phyloP scores from a whole-genome alignment of 2,888 invertebrate species.

The Zaprionus obscuricornis region DNA sequence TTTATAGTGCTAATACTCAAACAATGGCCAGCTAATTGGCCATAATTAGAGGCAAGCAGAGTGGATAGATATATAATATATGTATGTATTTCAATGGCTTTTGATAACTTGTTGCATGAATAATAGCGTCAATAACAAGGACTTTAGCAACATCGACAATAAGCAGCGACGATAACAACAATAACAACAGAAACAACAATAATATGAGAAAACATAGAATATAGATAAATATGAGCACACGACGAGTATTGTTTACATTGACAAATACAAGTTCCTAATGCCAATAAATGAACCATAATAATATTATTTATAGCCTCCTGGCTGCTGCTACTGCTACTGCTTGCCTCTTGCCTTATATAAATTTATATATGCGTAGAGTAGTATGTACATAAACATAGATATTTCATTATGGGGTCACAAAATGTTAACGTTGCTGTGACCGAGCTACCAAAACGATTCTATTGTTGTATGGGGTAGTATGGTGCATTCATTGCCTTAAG shows the following conservation, averaged over 20 bases:
- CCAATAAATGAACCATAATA: slow-evolving; percentile 68
- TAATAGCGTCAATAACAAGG: slow-evolving; percentile 56
- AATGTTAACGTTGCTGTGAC: slow-evolving; percentile 15
- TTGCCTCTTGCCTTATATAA: slow-evolving; percentile 29
- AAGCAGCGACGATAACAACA: not conserved
- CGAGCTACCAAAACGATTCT: too few relatives aligned
- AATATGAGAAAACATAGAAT: slow-evolving; percentile 18
- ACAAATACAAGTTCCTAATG: slow-evolving; percentile 62
- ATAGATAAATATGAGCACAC: slow-evolving; percentile 17
- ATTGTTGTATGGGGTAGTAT: too few relatives aligned
- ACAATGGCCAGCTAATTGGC: slow-evolving; percentile 39
- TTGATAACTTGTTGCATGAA: slow-evolving; percentile 65
- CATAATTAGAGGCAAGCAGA: slow-evolving; percentile 40
- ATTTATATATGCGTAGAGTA: slow-evolving; percentile 54
- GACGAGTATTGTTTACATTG: slow-evolving; percentile 58
- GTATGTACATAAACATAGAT: slow-evolving; percentile 12
- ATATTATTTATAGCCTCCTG: slow-evolving; percentile 65
- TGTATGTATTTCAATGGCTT: too few relatives aligned
- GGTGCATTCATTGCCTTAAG: too few relatives aligned
- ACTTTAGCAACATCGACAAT: slow-evolving; percentile 11
- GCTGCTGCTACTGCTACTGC: slow-evolving; percentile 1
- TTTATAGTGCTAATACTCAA: too few relatives aligned
- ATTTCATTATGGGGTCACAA: slow-evolving; percentile 35
- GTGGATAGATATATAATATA: too few relatives aligned
- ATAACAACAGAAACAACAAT: slow-evolving; percentile 8